A percentile compares a stretch with the other conserved stretches of the same genome.
These are phyloP conservation scores for Phrynosoma blainvillii DNA, from an alignment of 2,113 vertebrate genomes.

Conservation along the genomic window DNA sequence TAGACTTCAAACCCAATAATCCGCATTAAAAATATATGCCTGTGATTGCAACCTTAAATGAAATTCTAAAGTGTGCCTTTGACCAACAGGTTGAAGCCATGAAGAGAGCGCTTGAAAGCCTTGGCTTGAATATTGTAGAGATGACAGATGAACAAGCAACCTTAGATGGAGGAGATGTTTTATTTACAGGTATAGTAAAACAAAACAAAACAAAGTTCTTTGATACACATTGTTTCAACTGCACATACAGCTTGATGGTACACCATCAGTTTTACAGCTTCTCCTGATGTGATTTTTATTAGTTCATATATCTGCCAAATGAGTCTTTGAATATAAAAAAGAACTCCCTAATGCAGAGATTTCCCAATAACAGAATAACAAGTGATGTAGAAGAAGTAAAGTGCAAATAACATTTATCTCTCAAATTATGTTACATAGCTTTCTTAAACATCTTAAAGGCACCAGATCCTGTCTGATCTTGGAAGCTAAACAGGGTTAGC, in stretches of 20 bases:
- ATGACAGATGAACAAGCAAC: slow-evolving; percentile 94
- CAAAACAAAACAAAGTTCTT: slow-evolving; percentile 13
- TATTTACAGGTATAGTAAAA: slow-evolving; percentile 89
- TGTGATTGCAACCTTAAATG: not conserved
- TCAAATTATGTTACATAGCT: slow-evolving; percentile 36
- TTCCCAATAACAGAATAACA: slow-evolving; percentile 55
- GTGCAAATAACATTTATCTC: slow-evolving; percentile 49
- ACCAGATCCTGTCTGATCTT: too few relatives aligned
- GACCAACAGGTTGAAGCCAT: slow-evolving; percentile 85
- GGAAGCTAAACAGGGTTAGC: too few relatives aligned
- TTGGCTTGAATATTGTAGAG: slow-evolving; percentile 92
- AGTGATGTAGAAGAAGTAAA: slow-evolving; percentile 43
- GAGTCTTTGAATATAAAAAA: slow-evolving; percentile 39
- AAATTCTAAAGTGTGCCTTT: slow-evolving; percentile 56
- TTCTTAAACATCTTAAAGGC: not conserved
- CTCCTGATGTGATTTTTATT: slow-evolving; percentile 30
- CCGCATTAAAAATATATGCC: not conserved
- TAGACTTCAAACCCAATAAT: not conserved
- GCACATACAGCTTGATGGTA: not conserved
- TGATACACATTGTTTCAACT: slow-evolving; percentile 26
- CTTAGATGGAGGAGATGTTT: slow-evolving; percentile 95
- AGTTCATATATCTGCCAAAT: slow-evolving; percentile 49
- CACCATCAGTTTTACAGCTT: slow-evolving; percentile 20
- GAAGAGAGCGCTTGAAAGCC: slow-evolving; percentile 83
- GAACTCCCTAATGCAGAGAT: slow-evolving; percentile 42